Percentiles rank a stretch among this genome's conserved stretches.
Conservation (phyloP, 2,113 vertebrate species). For the Caranx melampygus region DNA sequence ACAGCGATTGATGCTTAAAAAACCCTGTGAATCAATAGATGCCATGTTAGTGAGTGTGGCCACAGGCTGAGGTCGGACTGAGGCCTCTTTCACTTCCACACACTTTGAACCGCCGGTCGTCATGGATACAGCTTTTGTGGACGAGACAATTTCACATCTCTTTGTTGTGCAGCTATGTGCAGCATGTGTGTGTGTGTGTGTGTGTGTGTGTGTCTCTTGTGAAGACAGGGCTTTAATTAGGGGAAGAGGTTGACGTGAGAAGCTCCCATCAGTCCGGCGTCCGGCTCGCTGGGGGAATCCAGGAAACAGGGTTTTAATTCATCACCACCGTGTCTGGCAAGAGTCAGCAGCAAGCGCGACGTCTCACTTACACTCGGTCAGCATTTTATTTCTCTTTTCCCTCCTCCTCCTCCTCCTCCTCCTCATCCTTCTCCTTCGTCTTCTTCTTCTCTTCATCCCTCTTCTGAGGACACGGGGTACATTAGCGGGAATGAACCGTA, state of each 20-base stretch:
- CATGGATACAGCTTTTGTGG: conserved; percentile 58
- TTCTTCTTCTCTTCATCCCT: conserved; percentile 5
- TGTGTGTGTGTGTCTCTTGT: background rate
- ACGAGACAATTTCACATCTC: conserved; percentile 16
- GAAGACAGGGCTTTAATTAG: conserved; percentile 19
- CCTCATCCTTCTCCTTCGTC: too few relatives aligned
- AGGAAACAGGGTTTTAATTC: conserved; percentile 46
- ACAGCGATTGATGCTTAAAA: background rate
- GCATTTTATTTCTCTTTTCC: conserved; percentile 8
- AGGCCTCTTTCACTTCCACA: conserved; percentile 8
- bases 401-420: too few relatives aligned
- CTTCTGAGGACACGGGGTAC: conserved; percentile 40
- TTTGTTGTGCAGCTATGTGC: conserved; percentile 47
- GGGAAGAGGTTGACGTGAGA: conserved; percentile 18
- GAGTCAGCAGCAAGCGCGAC: background rate
- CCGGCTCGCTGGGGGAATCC: background rate
- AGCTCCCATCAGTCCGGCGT: background rate
- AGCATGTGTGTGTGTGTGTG: conserved; percentile 7
- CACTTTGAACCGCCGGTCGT: conserved; percentile 48
- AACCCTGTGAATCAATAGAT: background rate
- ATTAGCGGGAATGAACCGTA: conserved; percentile 41
- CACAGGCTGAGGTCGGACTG: conserved; percentile 6
- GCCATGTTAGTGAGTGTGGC: background rate
- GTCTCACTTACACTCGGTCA: conserved; percentile 37
- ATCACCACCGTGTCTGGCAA: conserved; percentile 31